Conservation (phyloP, 1,140 invertebrate genomes). For the Hycleus phaleratus region DNA sequence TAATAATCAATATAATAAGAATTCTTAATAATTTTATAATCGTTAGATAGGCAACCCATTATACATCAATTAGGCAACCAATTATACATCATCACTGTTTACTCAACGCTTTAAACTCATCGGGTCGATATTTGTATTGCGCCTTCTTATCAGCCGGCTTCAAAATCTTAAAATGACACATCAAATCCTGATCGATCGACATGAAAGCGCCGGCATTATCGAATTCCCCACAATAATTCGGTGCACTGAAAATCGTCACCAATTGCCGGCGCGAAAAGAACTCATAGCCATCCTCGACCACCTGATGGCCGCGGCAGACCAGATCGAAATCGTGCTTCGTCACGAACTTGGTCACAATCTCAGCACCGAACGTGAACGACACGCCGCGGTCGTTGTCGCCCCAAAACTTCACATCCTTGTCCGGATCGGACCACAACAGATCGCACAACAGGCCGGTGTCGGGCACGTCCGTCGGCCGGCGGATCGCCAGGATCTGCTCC, state of each 20-base stretch:
- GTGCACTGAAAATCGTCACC: conserved; percentile 85
- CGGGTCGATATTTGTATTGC: too few relatives aligned
- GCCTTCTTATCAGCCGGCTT: too few relatives aligned
- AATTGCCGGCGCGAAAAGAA: conserved; percentile 76
- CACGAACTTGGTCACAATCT: conserved; percentile 78
- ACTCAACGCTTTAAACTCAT: too few relatives aligned
- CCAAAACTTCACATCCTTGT: conserved; percentile 81
- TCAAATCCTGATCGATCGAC: too few relatives aligned
- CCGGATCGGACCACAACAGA: conserved; percentile 86
- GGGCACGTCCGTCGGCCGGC: conserved; percentile 88
- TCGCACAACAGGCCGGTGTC: conserved; percentile 76
- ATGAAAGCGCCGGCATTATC: too few relatives aligned
- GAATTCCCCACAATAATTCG: conserved; percentile 69
- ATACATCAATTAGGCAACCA: too few relatives aligned
- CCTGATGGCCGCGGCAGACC: conserved; percentile 88
- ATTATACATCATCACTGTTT: too few relatives aligned
- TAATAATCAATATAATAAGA: too few relatives aligned
- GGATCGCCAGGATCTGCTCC: conserved; percentile 89
- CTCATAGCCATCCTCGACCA: conserved; percentile 54
- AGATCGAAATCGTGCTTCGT: conserved; percentile 79
- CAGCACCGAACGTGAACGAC: conserved; percentile 77
- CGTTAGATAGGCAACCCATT: too few relatives aligned
- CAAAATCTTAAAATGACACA: too few relatives aligned
- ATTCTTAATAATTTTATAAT: too few relatives aligned
- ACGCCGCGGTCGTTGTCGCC: conserved; percentile 84